Evolutionary conservation across 2,797 vertebrate species (phyloP).

Genomic region (Tenualosa ilisha): DNA sequence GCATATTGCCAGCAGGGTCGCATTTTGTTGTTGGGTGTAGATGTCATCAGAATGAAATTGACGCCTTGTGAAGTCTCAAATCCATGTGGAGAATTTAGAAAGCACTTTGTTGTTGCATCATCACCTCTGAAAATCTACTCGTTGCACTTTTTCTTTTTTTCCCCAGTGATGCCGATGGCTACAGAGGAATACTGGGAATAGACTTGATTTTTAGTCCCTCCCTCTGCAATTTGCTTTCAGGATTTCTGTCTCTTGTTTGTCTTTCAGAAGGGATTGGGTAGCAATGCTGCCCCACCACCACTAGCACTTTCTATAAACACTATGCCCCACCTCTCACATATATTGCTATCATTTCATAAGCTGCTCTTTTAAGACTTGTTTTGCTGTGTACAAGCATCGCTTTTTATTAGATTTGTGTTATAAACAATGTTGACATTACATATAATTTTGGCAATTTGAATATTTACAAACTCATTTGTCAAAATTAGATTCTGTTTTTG

Average conservation of each 20-base stretch:
- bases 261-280: background rate
- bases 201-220: background rate
- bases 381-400: background rate
- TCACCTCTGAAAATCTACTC: background rate
- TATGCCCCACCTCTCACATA: background rate
- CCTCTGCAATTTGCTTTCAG: background rate
- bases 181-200: background rate
- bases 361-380: background rate
- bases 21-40: conserved; percentile 23
- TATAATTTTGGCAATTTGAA: background rate
- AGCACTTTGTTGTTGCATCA: conserved; percentile 24
- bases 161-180: background rate
- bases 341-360: background rate
- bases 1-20: conserved; percentile 16
- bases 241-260: background rate
- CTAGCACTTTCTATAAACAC: background rate
- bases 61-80: conserved; percentile 22
- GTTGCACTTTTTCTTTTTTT: background rate
- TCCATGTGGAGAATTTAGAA: conserved; percentile 15
- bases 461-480: background rate
- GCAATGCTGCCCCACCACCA: background rate
- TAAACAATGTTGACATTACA: no score
- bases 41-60: conserved; percentile 22
- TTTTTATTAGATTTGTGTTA: no score
- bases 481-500: background rate